Evolutionary conservation across 2,888 invertebrate species (phyloP).

Genomic region (Chaitophorus viminalis): DNA sequence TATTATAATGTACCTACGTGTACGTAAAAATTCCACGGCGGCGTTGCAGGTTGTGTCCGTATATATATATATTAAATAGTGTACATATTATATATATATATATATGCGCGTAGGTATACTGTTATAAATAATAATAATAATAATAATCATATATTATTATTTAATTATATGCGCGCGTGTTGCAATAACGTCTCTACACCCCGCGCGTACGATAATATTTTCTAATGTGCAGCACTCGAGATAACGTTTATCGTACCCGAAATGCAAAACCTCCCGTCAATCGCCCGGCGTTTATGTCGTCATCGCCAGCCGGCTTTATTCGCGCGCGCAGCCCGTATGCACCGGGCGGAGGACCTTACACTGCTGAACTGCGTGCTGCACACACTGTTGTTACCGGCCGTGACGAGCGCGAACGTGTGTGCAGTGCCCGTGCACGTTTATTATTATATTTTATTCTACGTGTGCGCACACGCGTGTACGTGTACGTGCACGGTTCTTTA

Average conservation of each 20-base stretch:
- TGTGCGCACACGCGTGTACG: neutral
- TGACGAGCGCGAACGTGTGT: neutral
- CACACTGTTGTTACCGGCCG: neutral
- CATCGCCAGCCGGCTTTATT: neutral
- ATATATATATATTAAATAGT: neutral
- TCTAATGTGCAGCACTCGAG: too few species aligned
- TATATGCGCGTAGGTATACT: neutral
- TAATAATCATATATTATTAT: too few species aligned
- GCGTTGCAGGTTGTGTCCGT: too few species aligned
- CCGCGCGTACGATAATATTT: too few species aligned
- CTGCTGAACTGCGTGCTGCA: neutral
- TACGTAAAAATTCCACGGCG: too few species aligned
- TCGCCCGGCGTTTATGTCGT: neutral
- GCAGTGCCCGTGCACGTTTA: too few species aligned
- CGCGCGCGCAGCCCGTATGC: neutral
- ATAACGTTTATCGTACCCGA: slow-evolving; percentile 19
- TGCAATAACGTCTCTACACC: too few species aligned
- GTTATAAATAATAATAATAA: too few species aligned
- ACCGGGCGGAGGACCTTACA: neutral
- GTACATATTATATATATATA: neutral
- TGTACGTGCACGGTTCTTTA: neutral
- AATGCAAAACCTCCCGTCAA: slow-evolving; percentile 16
- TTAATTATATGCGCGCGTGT: too few species aligned
- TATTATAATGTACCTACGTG: too few species aligned
- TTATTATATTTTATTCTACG: too few species aligned